Evolutionary conservation across 2,888 invertebrate species (phyloP).

Genomic region (Ctenicera cuprea): DNA sequence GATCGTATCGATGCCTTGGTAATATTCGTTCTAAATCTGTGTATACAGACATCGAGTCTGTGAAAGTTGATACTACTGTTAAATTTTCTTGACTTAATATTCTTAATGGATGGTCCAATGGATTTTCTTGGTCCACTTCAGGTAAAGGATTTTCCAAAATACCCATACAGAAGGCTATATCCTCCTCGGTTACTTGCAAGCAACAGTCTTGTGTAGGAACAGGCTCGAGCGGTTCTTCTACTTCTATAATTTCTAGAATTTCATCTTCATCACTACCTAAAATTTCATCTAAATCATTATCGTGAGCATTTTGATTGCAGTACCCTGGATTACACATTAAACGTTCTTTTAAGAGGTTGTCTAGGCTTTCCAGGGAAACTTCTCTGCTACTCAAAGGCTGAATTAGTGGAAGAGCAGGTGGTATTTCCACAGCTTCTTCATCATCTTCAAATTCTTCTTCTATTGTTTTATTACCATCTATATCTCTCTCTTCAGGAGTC

Average conservation of each 20-base stretch:
- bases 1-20: conserved; percentile 77
- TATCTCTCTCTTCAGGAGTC: conserved; percentile 63
- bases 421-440: conserved; percentile 86
- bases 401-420: conserved; percentile 87
- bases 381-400: conserved; percentile 87
- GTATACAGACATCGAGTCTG: conserved; percentile 81
- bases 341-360: conserved; percentile 84
- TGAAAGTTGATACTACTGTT: conserved; percentile 92
- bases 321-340: conserved; percentile 71
- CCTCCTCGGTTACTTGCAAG: conserved; percentile 94
- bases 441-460: conserved; percentile 84
- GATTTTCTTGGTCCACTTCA: conserved; percentile 82
- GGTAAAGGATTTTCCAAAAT: conserved; percentile 80
- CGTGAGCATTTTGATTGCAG: conserved; percentile 61
- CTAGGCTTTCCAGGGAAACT: conserved; percentile 89
- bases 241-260: conserved; percentile 86
- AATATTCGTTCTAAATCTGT: conserved; percentile 82
- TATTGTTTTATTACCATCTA: conserved; percentile 60
- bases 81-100: conserved; percentile 94
- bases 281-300: conserved; percentile 75
- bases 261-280: conserved; percentile 78
- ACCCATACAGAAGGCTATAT: conserved; percentile 91
- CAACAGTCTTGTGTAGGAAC: conserved; percentile 92
- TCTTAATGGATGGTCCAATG: conserved; percentile 88
- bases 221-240: conserved; percentile 86